A percentile compares a stretch with the other conserved stretches of the same genome.
These are phyloP conservation scores for Heterohyrax brucei DNA, from an alignment of 2,797 vertebrate species.

Conservation along the genomic window DNA sequence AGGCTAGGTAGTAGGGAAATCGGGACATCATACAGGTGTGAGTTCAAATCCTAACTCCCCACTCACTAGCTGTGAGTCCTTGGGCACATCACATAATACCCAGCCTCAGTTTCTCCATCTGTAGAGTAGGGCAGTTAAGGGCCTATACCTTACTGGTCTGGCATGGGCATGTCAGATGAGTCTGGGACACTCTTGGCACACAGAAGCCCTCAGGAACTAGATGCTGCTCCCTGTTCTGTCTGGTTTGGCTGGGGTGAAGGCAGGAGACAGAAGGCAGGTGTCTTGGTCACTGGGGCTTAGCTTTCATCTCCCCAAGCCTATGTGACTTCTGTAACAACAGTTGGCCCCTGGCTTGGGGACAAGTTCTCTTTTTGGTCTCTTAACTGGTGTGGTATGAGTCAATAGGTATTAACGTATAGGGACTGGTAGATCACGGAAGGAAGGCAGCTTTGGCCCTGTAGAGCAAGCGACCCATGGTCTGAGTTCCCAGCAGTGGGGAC, in stretches of 20 bases:
- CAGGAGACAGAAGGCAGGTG: not conserved
- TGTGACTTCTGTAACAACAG: constrained; percentile 28
- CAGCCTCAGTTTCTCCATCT: not conserved
- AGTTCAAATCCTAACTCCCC: not conserved
- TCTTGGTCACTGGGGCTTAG: not conserved
- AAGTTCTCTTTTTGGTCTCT: constrained; percentile 59
- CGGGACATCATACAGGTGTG: fast-evolving
- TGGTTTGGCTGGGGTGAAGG: not conserved
- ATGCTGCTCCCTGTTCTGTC: fast-evolving
- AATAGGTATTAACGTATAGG: not conserved
- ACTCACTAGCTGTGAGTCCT: not conserved
- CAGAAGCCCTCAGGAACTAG: fast-evolving
- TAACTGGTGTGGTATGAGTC: constrained; percentile 58
- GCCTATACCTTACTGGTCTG: fast-evolving
- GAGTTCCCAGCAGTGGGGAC: not conserved
- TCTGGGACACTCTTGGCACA: not conserved
- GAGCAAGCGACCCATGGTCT: not conserved
- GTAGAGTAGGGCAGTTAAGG: not conserved
- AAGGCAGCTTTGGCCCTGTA: not conserved
- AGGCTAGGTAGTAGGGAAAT: not conserved
- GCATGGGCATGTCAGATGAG: fast-evolving
- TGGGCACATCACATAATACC: fast-evolving
- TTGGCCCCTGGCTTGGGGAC: constrained; percentile 32
- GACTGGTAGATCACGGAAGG: not conserved
- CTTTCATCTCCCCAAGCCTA: not conserved